Conservation (phyloP, 2,888 invertebrate genomes). For the Leptinotarsa haldemani region DNA sequence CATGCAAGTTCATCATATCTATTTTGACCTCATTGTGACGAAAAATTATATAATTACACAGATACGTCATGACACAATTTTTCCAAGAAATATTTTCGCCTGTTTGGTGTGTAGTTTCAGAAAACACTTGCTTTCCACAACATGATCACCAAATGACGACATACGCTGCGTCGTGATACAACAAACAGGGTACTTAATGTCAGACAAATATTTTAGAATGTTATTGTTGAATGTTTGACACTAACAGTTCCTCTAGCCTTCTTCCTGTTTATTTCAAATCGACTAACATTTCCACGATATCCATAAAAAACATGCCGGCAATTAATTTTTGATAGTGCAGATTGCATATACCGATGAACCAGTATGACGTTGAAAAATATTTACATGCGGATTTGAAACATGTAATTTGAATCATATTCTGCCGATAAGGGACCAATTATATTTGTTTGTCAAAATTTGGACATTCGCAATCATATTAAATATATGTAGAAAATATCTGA, state of each 20-base stretch:
- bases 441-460: too few species aligned
- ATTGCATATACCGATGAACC: neutral
- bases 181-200: slow-evolving; percentile 6
- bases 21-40: neutral
- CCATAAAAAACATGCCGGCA: neutral
- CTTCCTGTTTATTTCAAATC: slow-evolving; percentile 7
- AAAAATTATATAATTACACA: neutral
- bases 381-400: neutral
- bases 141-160: neutral
- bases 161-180: neutral
- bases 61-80: slow-evolving; percentile 3
- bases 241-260: neutral
- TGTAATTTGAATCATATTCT: too few species aligned
- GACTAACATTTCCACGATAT: neutral
- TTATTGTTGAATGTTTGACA: slow-evolving; percentile 8
- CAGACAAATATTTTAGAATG: neutral
- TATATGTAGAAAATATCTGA: too few species aligned
- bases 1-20: neutral
- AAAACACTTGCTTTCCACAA: neutral
- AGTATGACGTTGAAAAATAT: neutral
- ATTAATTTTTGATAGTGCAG: slow-evolving; percentile 2
- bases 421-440: too few species aligned
- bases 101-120: neutral
- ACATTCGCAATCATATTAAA: too few species aligned
- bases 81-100: neutral